Percentiles rank a stretch among this genome's conserved stretches.
These are phyloP conservation scores for Nomada goodeniana DNA, from an alignment of 2,888 invertebrate species.

Conservation along the genomic window DNA sequence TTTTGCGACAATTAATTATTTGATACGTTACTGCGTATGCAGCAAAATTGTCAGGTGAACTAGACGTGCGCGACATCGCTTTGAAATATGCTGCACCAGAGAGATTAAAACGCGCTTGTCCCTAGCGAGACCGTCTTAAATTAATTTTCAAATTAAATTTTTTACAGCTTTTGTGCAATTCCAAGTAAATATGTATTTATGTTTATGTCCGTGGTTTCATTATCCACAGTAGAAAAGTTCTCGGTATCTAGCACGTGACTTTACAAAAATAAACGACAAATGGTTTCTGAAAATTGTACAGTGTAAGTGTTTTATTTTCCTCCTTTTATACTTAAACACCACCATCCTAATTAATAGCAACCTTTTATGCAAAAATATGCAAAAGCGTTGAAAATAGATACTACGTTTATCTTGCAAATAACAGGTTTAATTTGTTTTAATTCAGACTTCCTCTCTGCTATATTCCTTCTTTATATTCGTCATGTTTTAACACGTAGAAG, in stretches of 20 bases:
- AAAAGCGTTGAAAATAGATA: background rate
- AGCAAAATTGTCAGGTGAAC: conserved; percentile 32
- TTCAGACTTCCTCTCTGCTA: background rate
- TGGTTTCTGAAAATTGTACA: too few species aligned
- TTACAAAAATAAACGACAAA: too few species aligned
- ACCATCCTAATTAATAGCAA: too few species aligned
- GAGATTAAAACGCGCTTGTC: conserved; percentile 61
- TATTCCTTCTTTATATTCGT: background rate
- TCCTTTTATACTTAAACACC: too few species aligned
- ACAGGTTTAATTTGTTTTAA: background rate
- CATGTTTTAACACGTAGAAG: background rate
- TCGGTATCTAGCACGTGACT: too few species aligned
- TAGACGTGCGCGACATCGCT: conserved; percentile 41
- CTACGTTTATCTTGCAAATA: background rate
- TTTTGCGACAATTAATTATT: background rate
- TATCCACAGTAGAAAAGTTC: too few species aligned
- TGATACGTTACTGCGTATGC: background rate
- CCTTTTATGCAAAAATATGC: background rate
- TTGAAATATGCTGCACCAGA: conserved; percentile 53
- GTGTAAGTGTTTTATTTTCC: too few species aligned
- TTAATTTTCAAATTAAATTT: conserved; percentile 27
- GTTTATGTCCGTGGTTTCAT: too few species aligned
- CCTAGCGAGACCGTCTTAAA: conserved; percentile 25
- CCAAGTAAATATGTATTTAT: too few species aligned
- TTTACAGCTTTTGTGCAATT: too few species aligned